phyloP scores from a whole-genome alignment of 2,113 vertebrate genomes.

The Martes martes region DNA sequence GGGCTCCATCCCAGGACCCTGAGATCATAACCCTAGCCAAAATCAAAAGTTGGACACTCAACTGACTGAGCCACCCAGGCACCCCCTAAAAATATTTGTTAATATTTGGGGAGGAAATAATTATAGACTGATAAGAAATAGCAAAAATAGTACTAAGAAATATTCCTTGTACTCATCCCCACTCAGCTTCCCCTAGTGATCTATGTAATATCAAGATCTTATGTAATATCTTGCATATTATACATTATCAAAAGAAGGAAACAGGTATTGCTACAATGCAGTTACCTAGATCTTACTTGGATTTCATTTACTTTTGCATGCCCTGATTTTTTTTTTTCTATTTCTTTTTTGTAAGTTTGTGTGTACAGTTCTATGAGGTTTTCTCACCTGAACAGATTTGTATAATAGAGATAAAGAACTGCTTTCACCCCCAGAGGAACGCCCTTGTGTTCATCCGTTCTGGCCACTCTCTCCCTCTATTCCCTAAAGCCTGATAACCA shows the following conservation, averaged over 20 bases:
- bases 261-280: neutral
- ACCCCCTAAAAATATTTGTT: neutral
- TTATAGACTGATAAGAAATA: neutral
- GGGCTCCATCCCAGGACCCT: neutral
- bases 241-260: neutral
- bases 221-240: neutral
- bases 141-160: neutral
- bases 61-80: neutral
- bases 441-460: rapidly evolving
- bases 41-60: neutral
- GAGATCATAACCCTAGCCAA: neutral
- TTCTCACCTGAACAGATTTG: neutral
- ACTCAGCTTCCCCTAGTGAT: neutral
- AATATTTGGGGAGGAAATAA: neutral
- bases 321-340: neutral
- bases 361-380: neutral
- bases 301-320: neutral
- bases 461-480: neutral
- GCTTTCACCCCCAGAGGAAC: neutral
- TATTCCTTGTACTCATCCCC: neutral
- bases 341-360: neutral
- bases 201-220: too few species aligned
- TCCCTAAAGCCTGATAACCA: neutral
- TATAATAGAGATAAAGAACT: neutral
- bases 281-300: neutral